Percentiles rank a stretch among this genome's conserved stretches.
Evolutionary conservation across 2,113 vertebrate species (phyloP).

Genomic region (Murina feae): DNA sequence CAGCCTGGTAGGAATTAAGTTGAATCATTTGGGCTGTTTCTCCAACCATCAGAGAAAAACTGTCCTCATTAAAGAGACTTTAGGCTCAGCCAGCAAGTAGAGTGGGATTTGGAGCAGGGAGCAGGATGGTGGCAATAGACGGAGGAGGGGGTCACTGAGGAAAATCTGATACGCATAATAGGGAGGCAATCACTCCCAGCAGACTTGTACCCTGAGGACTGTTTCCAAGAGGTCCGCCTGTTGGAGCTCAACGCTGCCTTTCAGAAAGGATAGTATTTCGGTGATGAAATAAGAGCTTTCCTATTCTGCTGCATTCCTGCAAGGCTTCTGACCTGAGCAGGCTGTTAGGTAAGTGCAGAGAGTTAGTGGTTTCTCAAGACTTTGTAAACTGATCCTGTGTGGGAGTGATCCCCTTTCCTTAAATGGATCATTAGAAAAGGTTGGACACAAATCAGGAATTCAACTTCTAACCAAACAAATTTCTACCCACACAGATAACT

Average conservation of each 20-base stretch:
- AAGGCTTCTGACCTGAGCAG: not conserved
- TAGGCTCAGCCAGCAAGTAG: not conserved
- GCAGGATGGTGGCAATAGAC: not conserved
- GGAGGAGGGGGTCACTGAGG: not conserved
- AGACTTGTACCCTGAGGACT: not conserved
- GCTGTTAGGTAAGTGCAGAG: conserved; percentile 28
- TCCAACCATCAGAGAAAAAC: not conserved
- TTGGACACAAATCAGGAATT: conserved; percentile 56
- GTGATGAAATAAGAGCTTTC: not conserved
- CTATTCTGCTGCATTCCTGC: not conserved
- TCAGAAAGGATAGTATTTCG: not conserved
- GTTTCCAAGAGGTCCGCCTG: not conserved
- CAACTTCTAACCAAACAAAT: conserved; percentile 30
- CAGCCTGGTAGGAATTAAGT: not conserved
- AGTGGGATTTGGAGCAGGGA: not conserved
- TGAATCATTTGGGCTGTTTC: not conserved
- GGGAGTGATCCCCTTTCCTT: conserved; percentile 49
- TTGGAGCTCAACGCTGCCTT: not conserved
- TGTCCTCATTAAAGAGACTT: not conserved
- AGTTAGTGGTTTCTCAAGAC: conserved; percentile 47
- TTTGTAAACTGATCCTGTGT: conserved; percentile 25
- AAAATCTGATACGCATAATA: not conserved
- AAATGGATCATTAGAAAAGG: conserved; percentile 40
- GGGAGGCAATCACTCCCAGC: not conserved
- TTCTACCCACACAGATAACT: conserved; percentile 3